Conservation (phyloP, 1,140 invertebrate genomes). For the Drosophila prosaltans region DNA sequence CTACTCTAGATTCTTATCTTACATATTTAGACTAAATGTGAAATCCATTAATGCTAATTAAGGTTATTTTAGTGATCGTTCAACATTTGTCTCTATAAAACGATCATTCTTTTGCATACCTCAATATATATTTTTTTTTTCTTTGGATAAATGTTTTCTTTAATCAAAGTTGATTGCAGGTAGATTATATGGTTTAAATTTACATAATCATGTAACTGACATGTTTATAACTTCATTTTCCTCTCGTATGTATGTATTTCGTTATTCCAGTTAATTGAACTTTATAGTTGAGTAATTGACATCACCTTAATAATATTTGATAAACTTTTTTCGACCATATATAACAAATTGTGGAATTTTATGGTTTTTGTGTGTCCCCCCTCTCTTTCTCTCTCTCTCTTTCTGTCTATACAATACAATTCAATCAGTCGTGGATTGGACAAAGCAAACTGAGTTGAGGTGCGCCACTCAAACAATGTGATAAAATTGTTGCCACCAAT, state of each 20-base stretch:
- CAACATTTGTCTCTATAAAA: not conserved
- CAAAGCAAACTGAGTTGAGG: slow-evolving; percentile 4
- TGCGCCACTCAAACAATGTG: slow-evolving; percentile 23
- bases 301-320: not conserved
- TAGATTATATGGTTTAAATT: not conserved
- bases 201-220: not conserved
- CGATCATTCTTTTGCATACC: no score
- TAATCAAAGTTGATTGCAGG: no score
- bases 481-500: slow-evolving; percentile 36
- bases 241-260: not conserved
- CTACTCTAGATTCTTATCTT: not conserved
- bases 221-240: not conserved
- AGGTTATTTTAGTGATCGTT: not conserved
- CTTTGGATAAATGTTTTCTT: no score
- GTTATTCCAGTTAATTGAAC: not conserved
- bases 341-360: slow-evolving; percentile 1
- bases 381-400: no score
- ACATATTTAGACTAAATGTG: not conserved
- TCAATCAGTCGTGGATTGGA: slow-evolving; percentile 16
- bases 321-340: not conserved
- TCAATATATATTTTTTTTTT: no score
- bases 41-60: not conserved
- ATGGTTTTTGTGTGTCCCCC: not conserved
- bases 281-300: not conserved
- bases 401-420: not conserved